phyloP scores from a whole-genome alignment of 2,888 invertebrate species.

The Zootermopsis nevadensis region DNA sequence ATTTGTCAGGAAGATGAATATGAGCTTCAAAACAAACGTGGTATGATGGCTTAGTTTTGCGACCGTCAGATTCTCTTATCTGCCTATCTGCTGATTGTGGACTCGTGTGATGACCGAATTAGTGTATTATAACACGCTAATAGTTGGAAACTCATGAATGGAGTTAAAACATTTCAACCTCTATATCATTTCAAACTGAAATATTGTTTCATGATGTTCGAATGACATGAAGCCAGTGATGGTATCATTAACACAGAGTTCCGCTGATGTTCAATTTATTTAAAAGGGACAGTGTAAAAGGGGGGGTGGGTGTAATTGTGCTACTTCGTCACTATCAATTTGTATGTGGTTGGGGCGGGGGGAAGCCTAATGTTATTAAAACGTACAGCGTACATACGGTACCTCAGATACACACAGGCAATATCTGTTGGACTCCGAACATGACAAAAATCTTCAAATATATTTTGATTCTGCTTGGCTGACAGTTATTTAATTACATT shows the following conservation, averaged over 20 bases:
- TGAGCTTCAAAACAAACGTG: neutral
- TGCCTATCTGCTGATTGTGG: neutral
- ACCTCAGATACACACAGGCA: no score
- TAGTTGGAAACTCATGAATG: slow-evolving; percentile 22
- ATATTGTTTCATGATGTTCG: slow-evolving; percentile 43
- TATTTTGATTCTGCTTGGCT: no score
- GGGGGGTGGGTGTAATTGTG: slow-evolving; percentile 12
- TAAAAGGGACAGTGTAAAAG: slow-evolving; percentile 13
- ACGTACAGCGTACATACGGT: neutral
- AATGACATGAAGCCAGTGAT: slow-evolving; percentile 41
- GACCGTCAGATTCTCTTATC: neutral
- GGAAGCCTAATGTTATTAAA: neutral
- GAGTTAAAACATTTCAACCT: slow-evolving; percentile 39
- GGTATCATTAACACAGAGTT: slow-evolving; percentile 38
- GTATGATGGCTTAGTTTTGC: slow-evolving; percentile 8
- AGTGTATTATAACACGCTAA: slow-evolving; percentile 1
- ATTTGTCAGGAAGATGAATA: slow-evolving; percentile 23
- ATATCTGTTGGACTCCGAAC: no score
- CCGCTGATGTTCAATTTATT: slow-evolving; percentile 40
- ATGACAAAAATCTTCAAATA: no score
- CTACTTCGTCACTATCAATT: slow-evolving; percentile 35
- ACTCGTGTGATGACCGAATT: neutral
- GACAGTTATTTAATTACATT: no score
- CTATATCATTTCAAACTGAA: slow-evolving; percentile 41
- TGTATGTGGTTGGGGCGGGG: neutral